A percentile compares a stretch with the other conserved stretches of the same genome.
Evolutionary conservation across 2,888 invertebrate species (phyloP).

Genomic region (Plagiodera versicolora): DNA sequence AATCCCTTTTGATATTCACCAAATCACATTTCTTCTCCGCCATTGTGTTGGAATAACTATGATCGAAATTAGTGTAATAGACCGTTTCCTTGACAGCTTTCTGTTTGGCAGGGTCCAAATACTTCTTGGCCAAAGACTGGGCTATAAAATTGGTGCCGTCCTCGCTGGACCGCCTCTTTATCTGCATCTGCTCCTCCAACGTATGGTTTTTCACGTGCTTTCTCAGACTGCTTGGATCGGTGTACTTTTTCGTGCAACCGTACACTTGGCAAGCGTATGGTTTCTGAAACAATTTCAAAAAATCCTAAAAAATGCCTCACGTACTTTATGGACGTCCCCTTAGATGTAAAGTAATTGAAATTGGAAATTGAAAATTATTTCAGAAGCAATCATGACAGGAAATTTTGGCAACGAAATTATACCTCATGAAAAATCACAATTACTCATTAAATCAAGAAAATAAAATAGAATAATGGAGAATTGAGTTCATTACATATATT

Average conservation of each 20-base stretch:
- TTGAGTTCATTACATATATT: too few species aligned
- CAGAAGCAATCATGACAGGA: too few species aligned
- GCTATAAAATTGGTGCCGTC: conserved; percentile 30
- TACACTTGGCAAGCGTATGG: conserved; percentile 88
- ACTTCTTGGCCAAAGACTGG: conserved; percentile 34
- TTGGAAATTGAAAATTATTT: too few species aligned
- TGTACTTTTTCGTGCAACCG: conserved; percentile 89
- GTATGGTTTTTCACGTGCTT: conserved; percentile 89
- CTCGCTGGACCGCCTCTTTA: conserved; percentile 45
- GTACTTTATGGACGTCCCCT: too few species aligned
- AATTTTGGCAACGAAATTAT: too few species aligned
- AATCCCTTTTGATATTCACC: conserved; percentile 48
- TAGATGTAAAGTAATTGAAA: too few species aligned
- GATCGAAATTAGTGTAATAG: conserved; percentile 38
- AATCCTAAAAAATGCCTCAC: too few species aligned
- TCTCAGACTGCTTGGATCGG: conserved; percentile 89
- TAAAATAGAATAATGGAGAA: too few species aligned
- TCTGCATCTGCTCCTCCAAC: conserved; percentile 51
- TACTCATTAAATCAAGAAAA: too few species aligned
- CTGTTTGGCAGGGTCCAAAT: conserved; percentile 41
- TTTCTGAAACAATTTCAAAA: conserved; percentile 76
- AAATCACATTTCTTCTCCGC: conserved; percentile 33
- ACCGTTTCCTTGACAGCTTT: conserved; percentile 35
- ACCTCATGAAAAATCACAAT: too few species aligned
- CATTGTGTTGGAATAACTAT: conserved; percentile 41